These are phyloP conservation scores for Leptogaster cylindrica DNA, from an alignment of 2,888 invertebrate genomes.

Conservation along the genomic window DNA sequence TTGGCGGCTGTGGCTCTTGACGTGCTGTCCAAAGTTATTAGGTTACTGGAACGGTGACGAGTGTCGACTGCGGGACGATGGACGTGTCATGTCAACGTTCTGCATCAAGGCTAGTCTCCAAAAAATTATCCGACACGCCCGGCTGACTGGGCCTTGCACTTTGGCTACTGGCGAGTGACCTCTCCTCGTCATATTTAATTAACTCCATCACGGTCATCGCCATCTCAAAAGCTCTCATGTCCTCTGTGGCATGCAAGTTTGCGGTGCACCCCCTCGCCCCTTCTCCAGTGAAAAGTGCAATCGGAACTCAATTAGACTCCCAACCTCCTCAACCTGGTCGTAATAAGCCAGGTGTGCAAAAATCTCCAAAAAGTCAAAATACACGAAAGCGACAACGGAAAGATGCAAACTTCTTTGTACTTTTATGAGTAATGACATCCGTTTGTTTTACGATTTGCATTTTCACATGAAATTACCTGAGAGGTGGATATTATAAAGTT, in stretches of 20 bases:
- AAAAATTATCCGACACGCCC: conserved; percentile 28
- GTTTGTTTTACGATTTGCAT: conserved; percentile 34
- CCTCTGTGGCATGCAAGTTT: not conserved
- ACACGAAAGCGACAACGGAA: no score
- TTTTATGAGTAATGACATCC: conserved; percentile 41
- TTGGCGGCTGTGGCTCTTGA: no score
- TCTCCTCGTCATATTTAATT: conserved; percentile 28
- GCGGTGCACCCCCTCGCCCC: not conserved
- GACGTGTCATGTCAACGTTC: conserved; percentile 21
- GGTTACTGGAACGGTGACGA: conserved; percentile 9
- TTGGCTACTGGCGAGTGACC: not conserved
- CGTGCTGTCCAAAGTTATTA: conserved; percentile 11
- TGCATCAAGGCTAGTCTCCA: conserved; percentile 15
- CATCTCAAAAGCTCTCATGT: conserved; percentile 16
- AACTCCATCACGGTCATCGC: conserved; percentile 21
- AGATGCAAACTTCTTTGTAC: conserved; percentile 28
- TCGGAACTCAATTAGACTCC: conserved; percentile 16
- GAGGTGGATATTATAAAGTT: not conserved
- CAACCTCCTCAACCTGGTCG: not conserved
- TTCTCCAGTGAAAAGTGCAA: conserved; percentile 9
- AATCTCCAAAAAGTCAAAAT: conserved; percentile 23
- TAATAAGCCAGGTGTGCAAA: conserved; percentile 8
- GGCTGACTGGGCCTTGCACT: conserved; percentile 24
- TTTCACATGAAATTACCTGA: conserved; percentile 22
- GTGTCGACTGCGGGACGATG: not conserved